Evolutionary conservation across 1,140 invertebrate genomes (phyloP).

Genomic region (Lepidurus arcticus): DNA sequence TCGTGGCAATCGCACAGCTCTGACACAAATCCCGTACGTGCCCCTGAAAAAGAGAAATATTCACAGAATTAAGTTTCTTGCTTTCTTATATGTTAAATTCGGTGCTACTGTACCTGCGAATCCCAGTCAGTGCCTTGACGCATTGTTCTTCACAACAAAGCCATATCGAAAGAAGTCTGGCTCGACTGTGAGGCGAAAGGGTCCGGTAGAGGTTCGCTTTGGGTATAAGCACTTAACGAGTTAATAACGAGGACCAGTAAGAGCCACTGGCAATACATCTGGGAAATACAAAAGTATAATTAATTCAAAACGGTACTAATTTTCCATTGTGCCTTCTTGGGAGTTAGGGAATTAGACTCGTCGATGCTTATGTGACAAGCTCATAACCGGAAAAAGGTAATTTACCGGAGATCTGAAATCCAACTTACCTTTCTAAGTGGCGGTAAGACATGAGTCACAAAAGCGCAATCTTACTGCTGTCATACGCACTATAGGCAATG

Average conservation of each 20-base stretch:
- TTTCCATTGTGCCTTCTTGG: too few relatives aligned
- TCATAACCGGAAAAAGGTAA: too few relatives aligned
- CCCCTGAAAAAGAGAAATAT: conserved; percentile 37
- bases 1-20: conserved; percentile 45
- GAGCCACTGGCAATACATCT: conserved; percentile 15
- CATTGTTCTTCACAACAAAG: conserved; percentile 29
- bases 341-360: too few relatives aligned
- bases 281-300: neutral
- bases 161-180: conserved; percentile 23
- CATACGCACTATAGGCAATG: neutral
- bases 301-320: neutral
- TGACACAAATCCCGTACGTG: conserved; percentile 43
- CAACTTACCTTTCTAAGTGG: too few relatives aligned
- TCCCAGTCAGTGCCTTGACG: conserved; percentile 33
- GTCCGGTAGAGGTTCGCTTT: neutral
- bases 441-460: too few relatives aligned
- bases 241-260: conserved; percentile 15
- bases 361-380: too few relatives aligned
- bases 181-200: neutral
- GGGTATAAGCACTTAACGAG: neutral
- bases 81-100: neutral
- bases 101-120: conserved; percentile 16
- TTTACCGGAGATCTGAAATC: too few relatives aligned
- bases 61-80: neutral
- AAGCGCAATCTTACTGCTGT: neutral